Evolutionary conservation across 1,140 invertebrate species (phyloP), one percentile per base, ranked within the genome.

Genomic region (Sycobia sp.): DNA sequence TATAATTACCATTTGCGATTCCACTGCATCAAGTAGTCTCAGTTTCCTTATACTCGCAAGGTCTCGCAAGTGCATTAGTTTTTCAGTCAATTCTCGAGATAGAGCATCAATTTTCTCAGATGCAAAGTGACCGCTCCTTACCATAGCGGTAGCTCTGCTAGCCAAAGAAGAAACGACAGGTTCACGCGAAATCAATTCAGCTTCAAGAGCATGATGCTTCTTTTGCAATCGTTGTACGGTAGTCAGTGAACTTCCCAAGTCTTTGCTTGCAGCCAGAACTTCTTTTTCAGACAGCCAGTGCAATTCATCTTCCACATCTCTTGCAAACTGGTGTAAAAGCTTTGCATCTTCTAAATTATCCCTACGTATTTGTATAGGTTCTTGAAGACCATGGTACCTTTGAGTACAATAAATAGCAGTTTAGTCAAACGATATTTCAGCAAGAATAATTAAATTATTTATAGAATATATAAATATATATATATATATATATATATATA

Each of bases 141-240:
- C 84, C 86, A 96, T 91, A 63, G 91, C 87, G 5, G 87, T 83
- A 0, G 91, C 92, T 55, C 92, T 84, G 5, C 84, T 85, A 7
- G 88, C 81, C 8, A 96, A 79, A 0, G 87, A 87, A 11, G 86
- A 79, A 3, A 96, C 87, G 1, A 94, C 86, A 0, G 93, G 90
- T 76, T 96, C 93, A 69, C 93, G 88, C 9, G 90, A 89, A 29
- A 86, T 82, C 10, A 96, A 81, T 80, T 96, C 94, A 0, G 92
- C 88, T 75, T 96, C 93, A 4, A 95, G 72, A 1, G 88, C 87
- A 67, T 92, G 88, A 80, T 99, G 96, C 79, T 98, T 98, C 84
- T 98, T 99, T 71, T 98, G 95, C 46, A 99, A 81, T 71, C 92
- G 93, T 75, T 99, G 96, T 0, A 98, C 95, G n/a, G 94, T 91